Base-by-base conservation (phyloP, 2,113 vertebrate genomes). In the Vulpes lagopus region DNA sequence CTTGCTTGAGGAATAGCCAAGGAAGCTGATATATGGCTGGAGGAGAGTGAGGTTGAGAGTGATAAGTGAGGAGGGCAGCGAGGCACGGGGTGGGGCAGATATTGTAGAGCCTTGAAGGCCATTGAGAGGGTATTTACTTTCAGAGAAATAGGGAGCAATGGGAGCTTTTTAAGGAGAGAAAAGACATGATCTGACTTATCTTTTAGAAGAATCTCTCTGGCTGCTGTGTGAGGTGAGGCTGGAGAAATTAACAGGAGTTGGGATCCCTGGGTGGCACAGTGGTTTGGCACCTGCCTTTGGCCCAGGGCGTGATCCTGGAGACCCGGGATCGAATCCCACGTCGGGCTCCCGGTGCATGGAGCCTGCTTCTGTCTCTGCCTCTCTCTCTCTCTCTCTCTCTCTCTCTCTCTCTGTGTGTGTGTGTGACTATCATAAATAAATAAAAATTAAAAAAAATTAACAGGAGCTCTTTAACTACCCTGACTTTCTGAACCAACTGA, bases 131-230 rank as follows among this genome's bases (percentile, higher is more conserved):
- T 81, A 90, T 79, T 80, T 87, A 80, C 53, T 85, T 89, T 92
- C 32, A 55, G 17, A 90, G 64, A 96, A 94, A 92, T 17, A 67
- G 57, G 81, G 73, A 89, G 22, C 32, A 67, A 83, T 71, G 35
- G 51, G 38, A 76, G 79, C 57, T 23, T 74, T 86, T 74, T 86
- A 67, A 86, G 23, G 35, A 78, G 3, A 79, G 15, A 19, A 67
- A 59, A 57, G 7, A 80, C 20, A 73, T 5, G 22, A 78, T 71
- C 16, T 78, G 43, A 64, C 27, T 60, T 69, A 23, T 43, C 11
- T 93, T 95, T 93, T 67, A 59, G 59, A 95, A 89, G 32, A 94
- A 85, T 91, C 19, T 3, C 12, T 86, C 65, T 82, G 71, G 20
- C 32, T 81, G 38, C 73, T 95, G 27, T 95, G 27, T 88, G 35